A percentile compares a stretch with the other conserved stretches of the same genome.
Conservation (phyloP, 2,797 vertebrate genomes). For the Alcedo atthis region DNA sequence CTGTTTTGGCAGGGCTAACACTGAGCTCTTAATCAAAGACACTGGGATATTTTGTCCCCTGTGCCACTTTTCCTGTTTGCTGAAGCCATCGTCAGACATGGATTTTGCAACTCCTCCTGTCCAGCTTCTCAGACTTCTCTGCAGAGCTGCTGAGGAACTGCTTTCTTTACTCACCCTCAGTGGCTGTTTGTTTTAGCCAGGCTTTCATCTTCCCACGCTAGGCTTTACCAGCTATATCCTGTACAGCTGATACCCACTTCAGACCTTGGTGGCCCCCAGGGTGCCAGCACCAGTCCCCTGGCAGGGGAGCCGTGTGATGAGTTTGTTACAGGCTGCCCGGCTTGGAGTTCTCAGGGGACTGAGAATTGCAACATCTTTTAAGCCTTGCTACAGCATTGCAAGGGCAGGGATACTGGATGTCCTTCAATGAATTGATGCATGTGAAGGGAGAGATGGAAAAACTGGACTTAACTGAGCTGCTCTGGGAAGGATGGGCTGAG, state of each 20-base stretch:
- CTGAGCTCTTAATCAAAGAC: not conserved
- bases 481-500: not conserved
- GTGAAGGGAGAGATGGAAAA: not conserved
- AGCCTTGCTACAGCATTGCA: not conserved
- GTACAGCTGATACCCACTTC: not conserved
- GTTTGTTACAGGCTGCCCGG: not conserved
- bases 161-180: not conserved
- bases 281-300: accelerated
- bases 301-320: not conserved
- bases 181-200: not conserved
- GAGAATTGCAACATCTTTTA: not conserved
- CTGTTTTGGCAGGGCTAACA: not conserved
- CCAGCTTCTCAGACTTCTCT: not conserved
- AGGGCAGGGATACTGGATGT: too few species aligned
- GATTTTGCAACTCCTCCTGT: not conserved
- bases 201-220: not conserved
- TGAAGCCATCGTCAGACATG: not conserved
- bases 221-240: not conserved
- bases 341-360: not conserved
- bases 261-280: not conserved
- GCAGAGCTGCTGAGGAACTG: not conserved
- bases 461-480: not conserved
- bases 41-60: not conserved
- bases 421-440: not conserved
- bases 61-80: not conserved